These are phyloP conservation scores for Graphium colonna DNA, from an alignment of 2,888 invertebrate species.

Conservation along the genomic window DNA sequence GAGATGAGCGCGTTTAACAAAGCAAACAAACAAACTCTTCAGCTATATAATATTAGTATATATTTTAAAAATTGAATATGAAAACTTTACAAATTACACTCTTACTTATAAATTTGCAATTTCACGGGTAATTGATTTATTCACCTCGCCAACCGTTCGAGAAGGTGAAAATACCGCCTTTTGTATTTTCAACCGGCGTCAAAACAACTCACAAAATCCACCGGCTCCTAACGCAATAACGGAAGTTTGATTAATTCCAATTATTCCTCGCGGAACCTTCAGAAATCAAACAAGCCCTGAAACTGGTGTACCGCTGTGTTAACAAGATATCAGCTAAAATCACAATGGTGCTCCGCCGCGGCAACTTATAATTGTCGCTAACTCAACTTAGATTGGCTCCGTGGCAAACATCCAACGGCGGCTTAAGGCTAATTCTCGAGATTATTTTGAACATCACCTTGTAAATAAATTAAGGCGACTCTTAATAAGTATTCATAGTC, in stretches of 20 bases:
- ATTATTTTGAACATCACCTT: not conserved
- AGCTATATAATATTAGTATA: no score
- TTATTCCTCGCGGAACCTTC: slow-evolving; percentile 15
- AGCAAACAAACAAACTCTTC: no score
- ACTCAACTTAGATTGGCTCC: slow-evolving; percentile 60
- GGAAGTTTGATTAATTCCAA: slow-evolving; percentile 20
- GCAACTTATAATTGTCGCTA: slow-evolving; percentile 57
- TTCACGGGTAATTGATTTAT: no score
- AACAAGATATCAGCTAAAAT: slow-evolving; percentile 39
- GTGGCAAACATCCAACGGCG: slow-evolving; percentile 46
- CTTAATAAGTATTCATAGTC: no score
- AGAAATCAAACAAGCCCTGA: slow-evolving; percentile 25
- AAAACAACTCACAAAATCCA: not conserved
- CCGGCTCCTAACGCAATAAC: slow-evolving; percentile 3
- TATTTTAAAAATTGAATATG: no score
- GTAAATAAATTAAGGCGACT: not conserved
- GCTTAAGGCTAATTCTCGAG: slow-evolving; percentile 27
- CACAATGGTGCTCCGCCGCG: slow-evolving; percentile 35
- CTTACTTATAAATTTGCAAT: no score
- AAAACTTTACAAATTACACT: no score
- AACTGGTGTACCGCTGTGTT: slow-evolving; percentile 35
- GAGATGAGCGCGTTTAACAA: no score
- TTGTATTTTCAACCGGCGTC: not conserved
- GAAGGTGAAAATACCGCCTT: not conserved
- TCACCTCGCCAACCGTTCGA: no score